Evolutionary conservation across 1,140 invertebrate species (phyloP), one percentile per base, ranked within the genome.

Genomic region (Luehdorfia chinensis): DNA sequence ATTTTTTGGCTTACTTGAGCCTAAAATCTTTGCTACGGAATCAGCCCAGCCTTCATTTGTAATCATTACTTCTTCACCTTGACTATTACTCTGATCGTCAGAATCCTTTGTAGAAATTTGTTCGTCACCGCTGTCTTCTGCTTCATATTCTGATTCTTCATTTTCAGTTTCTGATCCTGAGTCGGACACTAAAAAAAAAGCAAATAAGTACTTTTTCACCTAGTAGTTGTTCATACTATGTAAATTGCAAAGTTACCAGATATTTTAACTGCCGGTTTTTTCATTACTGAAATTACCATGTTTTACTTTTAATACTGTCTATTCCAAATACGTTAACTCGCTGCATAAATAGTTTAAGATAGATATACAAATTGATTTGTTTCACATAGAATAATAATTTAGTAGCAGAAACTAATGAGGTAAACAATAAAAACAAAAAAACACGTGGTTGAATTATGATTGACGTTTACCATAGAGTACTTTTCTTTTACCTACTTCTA

Each of bases 1-100:
- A 27, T 89, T 89, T 84, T 93, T 93, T 1, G 93, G 92, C 72
- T 94, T 93, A 28, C 89, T 92, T 13, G 91, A 90, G 33, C 90
- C 89, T 16, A 96, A 83, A 66, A 96, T 93, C 84, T 94, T 93
- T 28, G 90, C 87, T 75, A 94, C 89, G 2, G 90, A 92, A 80
- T 93, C 90, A 31, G 92, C 92, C 92, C 88, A 91, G n/a, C 87
- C 89, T 55, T 77, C 74, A 68, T 91, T 91, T 15, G 67, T 75
- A 6, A 43, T 9, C 39, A 84, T 53, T 18, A 80, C 34, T 34
- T 15, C 21, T 41, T 43, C 49, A 11, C 19, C 46, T 43, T 47
- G 50, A 25, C 59, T 51, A 6, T 50, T 47, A 34, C 32, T 37
- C 7, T 51, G 30, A 18, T 57, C 62, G 18, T 27, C 27, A 0